Percentiles rank a stretch among this genome's conserved stretches.
phyloP scores from a whole-genome alignment of 1,140 invertebrate species.

The Prorops nasuta region DNA sequence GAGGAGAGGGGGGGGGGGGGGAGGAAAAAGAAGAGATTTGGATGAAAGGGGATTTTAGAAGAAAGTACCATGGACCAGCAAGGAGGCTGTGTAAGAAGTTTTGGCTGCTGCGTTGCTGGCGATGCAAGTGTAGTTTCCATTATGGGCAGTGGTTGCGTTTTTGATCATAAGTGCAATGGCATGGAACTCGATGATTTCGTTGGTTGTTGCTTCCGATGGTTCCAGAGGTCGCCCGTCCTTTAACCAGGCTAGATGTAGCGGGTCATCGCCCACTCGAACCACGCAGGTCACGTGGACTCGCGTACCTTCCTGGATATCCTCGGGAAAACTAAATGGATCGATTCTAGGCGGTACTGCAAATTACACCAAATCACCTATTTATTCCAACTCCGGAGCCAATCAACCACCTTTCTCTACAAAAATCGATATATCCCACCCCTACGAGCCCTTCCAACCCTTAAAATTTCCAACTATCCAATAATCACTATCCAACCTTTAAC shows the following conservation, averaged over 20 bases:
- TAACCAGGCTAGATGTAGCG: conserved; percentile 67
- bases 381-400: neutral
- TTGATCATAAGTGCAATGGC: conserved; percentile 52
- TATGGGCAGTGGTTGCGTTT: conserved; percentile 64
- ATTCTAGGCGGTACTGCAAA: conserved; percentile 64
- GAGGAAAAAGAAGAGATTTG: no score
- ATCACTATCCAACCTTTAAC: no score
- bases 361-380: conserved; percentile 60
- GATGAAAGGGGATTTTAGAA: neutral
- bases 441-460: no score
- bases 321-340: conserved; percentile 61
- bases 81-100: conserved; percentile 53
- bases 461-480: no score
- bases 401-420: no score
- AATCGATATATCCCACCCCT: no score
- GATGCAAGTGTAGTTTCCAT: conserved; percentile 87
- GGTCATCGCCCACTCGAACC: conserved; percentile 68
- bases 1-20: no score
- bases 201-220: conserved; percentile 38
- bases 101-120: conserved; percentile 81
- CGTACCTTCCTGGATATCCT: conserved; percentile 58
- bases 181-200: conserved; percentile 56
- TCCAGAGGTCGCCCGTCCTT: conserved; percentile 57
- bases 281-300: conserved; percentile 64
- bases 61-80: conserved; percentile 57